These are phyloP conservation scores for Chloromyia formosa DNA, from an alignment of 2,888 invertebrate genomes.

Conservation along the genomic window DNA sequence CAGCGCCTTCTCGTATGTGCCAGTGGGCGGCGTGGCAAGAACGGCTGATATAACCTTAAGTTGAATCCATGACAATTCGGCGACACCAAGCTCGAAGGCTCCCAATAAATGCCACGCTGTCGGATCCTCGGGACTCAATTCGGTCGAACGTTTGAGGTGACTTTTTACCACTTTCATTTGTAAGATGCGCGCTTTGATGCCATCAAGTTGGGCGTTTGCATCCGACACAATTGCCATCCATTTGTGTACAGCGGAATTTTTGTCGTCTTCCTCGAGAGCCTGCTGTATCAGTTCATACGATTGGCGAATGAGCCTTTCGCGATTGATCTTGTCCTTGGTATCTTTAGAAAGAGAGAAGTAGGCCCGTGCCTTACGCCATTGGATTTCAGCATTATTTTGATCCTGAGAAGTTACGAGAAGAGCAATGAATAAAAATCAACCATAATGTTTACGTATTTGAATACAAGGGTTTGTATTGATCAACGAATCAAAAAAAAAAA, in stretches of 20 bases:
- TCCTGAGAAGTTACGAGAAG: constrained; percentile 62
- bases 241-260: constrained; percentile 68
- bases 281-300: constrained; percentile 72
- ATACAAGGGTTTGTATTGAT: too few relatives aligned
- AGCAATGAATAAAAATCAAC: constrained; percentile 26
- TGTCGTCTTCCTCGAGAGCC: constrained; percentile 69
- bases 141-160: constrained; percentile 76
- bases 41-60: constrained; percentile 78
- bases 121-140: constrained; percentile 84
- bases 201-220: constrained; percentile 75
- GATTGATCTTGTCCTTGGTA: constrained; percentile 67
- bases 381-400: constrained; percentile 73
- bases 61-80: constrained; percentile 86
- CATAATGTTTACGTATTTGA: constrained; percentile 25
- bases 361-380: constrained; percentile 85
- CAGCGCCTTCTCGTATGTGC: constrained; percentile 86
- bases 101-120: constrained; percentile 85
- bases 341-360: constrained; percentile 79
- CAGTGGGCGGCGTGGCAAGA: constrained; percentile 80
- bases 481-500: too few relatives aligned
- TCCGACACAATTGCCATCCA: constrained; percentile 77
- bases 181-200: constrained; percentile 77
- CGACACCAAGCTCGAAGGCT: constrained; percentile 83
- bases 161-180: constrained; percentile 78
- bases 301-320: constrained; percentile 71